phyloP scores from a whole-genome alignment of 2,888 invertebrate species.

The Xestobium rufovillosum region DNA sequence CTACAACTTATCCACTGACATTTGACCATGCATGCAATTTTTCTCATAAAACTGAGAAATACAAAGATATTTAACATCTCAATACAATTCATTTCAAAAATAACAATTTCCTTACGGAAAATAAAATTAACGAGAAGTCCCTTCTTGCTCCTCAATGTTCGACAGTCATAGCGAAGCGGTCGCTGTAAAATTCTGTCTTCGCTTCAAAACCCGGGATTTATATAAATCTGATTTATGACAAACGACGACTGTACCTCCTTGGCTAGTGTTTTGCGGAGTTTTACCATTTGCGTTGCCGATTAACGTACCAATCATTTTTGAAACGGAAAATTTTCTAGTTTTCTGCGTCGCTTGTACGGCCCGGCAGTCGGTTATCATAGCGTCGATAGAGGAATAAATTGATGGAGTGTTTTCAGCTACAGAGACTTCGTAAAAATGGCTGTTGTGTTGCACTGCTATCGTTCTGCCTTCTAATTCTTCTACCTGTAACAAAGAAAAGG shows the following conservation, averaged over 20 bases:
- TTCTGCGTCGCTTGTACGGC: conserved; percentile 44
- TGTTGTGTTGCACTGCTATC: conserved; percentile 58
- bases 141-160: conserved; percentile 31
- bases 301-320: conserved; percentile 70
- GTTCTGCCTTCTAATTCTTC: conserved; percentile 64
- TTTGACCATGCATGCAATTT: conserved; percentile 10
- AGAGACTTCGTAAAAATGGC: conserved; percentile 73
- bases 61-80: conserved; percentile 16
- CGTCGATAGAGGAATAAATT: conserved; percentile 66
- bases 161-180: conserved; percentile 63
- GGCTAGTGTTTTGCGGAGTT: conserved; percentile 38
- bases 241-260: conserved; percentile 53
- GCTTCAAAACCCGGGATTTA: conserved; percentile 49
- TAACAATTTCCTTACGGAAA: conserved; percentile 9
- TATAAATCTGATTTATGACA: conserved; percentile 54
- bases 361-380: conserved; percentile 59
- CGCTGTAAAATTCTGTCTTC: conserved; percentile 52
- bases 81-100: conserved; percentile 8
- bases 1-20: not conserved
- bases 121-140: conserved; percentile 29
- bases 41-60: conserved; percentile 39
- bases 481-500: conserved; percentile 49
- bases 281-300: conserved; percentile 50
- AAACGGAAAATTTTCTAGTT: conserved; percentile 66
- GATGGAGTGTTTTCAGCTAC: conserved; percentile 71